Conservation (phyloP, 2,113 vertebrate species). For the Anguilla japonica region DNA sequence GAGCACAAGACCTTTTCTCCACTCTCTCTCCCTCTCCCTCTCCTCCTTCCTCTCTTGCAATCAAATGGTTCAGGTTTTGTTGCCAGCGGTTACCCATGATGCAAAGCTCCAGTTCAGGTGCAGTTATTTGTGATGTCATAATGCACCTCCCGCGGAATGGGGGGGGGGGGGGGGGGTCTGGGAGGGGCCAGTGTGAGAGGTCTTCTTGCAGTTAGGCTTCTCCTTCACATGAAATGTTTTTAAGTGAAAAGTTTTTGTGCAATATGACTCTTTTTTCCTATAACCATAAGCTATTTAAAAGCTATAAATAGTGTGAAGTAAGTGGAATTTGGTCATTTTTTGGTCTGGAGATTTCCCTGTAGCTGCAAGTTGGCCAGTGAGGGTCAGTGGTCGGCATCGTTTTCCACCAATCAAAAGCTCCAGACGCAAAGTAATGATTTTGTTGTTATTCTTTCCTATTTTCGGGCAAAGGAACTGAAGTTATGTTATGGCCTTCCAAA, state of each 20-base stretch:
- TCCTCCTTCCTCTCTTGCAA: neutral
- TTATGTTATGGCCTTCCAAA: slow-evolving; percentile 58
- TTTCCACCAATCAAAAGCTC: slow-evolving; percentile 56
- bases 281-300: slow-evolving; percentile 3
- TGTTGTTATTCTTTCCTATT: slow-evolving; percentile 76
- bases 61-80: neutral
- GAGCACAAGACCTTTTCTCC: too few relatives aligned
- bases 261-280: neutral
- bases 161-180: too few relatives aligned
- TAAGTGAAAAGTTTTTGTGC: neutral
- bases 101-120: neutral
- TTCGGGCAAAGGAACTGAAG: slow-evolving; percentile 60
- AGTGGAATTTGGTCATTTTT: slow-evolving; percentile 38
- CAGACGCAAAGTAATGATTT: slow-evolving; percentile 69
- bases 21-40: neutral
- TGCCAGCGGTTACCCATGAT: neutral
- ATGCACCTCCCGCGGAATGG: neutral
- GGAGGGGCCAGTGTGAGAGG: too few relatives aligned
- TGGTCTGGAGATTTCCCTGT: slow-evolving; percentile 61
- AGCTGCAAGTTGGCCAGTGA: slow-evolving; percentile 53
- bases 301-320: slow-evolving; percentile 17
- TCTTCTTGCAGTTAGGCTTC: neutral
- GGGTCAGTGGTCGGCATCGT: slow-evolving; percentile 58
- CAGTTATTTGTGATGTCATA: too few relatives aligned
- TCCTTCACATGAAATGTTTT: neutral